Evolutionary conservation across 1,140 invertebrate genomes (phyloP), one percentile per base, ranked within the genome.

Genomic region (Melipona quadrifasciata): DNA sequence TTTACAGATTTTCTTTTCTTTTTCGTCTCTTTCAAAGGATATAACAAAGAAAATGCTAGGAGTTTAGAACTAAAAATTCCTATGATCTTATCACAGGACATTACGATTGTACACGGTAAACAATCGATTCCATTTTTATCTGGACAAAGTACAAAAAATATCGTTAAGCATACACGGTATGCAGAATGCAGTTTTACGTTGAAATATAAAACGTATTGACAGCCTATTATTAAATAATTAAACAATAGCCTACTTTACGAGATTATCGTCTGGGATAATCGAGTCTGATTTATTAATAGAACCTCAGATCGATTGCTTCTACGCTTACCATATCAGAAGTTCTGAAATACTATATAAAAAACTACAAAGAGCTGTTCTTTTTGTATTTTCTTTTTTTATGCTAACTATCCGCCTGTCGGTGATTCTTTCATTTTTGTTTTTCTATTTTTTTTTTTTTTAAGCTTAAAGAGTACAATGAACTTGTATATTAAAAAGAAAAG

Each of bases 151-250:
- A 90, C 78, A 91, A 91, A 89, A 91, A 77, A 70, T 65, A 80
- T 80, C 27, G n/a, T 82, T 58, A 47, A 65, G 89, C 91, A 92
- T 92, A 92, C 91, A 92, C 87, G 78, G 91, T 92, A 92, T 92
- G 91, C 90, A 90, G 11, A n/a, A 82, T 72, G 1, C 67, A 11
- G 71, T 82, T 91, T 81, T 19, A 79, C 88, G 82, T 79, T 70
- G 51, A 17, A 47, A 85, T 87, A 90, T 86, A 90, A 87, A 89
- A 89, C 85, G 61, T 70, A 72, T 78, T 75, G 39, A 39, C 77
- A 31, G 65, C 79, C 70, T 87, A 87, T 39, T 89, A 89, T 89
- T 87, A 89, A 89, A 89, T 89, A 86, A 86, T 86, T 77, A 75
- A 86, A 85, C 53, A 82, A 72, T 84, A 82, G 79, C 86, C 67